Evolutionary conservation across 1,140 invertebrate species (phyloP).

Genomic region (Hyposmocoma kahamanoa): DNA sequence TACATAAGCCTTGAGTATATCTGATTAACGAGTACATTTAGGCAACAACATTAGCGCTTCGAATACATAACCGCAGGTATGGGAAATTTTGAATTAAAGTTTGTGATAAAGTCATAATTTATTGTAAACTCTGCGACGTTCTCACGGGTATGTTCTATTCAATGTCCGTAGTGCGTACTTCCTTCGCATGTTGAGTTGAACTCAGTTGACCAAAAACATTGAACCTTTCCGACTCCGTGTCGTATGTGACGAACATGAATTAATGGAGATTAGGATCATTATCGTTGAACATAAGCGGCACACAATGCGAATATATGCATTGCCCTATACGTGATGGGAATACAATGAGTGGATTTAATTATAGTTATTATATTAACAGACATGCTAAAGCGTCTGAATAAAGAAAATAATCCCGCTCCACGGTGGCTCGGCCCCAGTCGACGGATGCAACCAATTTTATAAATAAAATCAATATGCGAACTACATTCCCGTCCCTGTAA

Average conservation of each 20-base stretch:
- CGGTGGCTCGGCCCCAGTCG: conserved; percentile 1
- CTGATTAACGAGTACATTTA: too few species aligned
- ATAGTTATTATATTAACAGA: too few species aligned
- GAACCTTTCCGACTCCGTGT: neutral
- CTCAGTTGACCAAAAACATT: neutral
- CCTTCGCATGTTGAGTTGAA: neutral
- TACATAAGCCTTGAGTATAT: too few species aligned
- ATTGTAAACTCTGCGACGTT: too few species aligned
- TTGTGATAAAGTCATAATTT: too few species aligned
- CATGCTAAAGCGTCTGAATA: conserved; percentile 11
- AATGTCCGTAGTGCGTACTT: neutral
- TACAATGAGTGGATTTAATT: conserved; percentile 29
- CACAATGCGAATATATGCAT: conserved; percentile 19
- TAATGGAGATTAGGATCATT: conserved; percentile 1
- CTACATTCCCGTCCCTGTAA: neutral
- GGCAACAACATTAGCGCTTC: too few species aligned
- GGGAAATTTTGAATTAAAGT: too few species aligned
- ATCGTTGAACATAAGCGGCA: conserved; percentile 10
- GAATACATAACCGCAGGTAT: too few species aligned
- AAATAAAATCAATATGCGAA: conserved; percentile 12
- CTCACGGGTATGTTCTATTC: too few species aligned
- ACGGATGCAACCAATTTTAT: neutral
- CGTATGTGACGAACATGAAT: neutral
- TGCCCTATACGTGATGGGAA: conserved; percentile 28
- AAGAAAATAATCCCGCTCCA: conserved; percentile 23